phyloP scores from a whole-genome alignment of 1,140 invertebrate genomes.

The Mylabris phalerata region DNA sequence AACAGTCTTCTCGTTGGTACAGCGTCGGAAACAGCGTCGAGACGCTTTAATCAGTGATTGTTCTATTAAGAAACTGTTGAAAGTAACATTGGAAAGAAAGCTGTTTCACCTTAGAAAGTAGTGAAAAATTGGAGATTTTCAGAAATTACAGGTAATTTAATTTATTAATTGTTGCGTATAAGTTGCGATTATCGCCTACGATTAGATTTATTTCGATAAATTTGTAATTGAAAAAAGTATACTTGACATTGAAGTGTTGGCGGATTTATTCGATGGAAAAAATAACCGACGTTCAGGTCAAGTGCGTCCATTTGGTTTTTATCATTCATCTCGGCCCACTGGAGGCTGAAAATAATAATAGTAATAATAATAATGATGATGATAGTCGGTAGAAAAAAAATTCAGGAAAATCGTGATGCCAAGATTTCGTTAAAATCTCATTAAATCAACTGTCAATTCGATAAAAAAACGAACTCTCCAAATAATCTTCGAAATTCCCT shows the following conservation, averaged over 20 bases:
- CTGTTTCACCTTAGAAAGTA: not conserved
- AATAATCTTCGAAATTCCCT: not conserved
- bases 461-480: not conserved
- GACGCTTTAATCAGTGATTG: conserved; percentile 7
- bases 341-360: not conserved
- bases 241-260: conserved; percentile 10
- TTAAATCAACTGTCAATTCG: not conserved
- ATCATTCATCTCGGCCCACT: not conserved
- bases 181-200: not conserved
- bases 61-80: not conserved
- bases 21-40: conserved; percentile 9
- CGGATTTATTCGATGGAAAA: not conserved
- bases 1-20: conserved; percentile 9
- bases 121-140: not conserved
- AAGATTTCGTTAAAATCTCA: not conserved
- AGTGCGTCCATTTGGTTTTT: conserved; percentile 6
- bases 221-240: not conserved
- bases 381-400: not conserved
- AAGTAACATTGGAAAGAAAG: conserved; percentile 1
- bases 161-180: not conserved
- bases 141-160: conserved; percentile 1
- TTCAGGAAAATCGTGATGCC: not conserved
- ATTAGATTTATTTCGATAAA: not conserved
- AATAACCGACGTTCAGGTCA: conserved; percentile 1
- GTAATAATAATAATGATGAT: too few relatives aligned